Evolutionary conservation across 2,797 vertebrate species (phyloP).

Genomic region (Gambelia wislizenii): DNA sequence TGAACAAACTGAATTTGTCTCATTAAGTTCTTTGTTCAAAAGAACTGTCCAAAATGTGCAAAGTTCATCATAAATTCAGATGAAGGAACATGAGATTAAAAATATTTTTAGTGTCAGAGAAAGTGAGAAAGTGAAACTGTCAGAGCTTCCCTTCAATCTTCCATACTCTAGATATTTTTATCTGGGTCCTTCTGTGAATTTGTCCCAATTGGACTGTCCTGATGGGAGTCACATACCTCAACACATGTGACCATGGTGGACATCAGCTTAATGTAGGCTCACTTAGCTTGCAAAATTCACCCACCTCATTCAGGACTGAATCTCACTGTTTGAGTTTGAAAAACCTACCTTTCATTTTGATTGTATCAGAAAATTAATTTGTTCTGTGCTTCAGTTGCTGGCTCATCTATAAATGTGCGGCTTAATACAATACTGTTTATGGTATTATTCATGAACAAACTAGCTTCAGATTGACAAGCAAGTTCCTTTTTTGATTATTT

Average conservation of each 20-base stretch:
- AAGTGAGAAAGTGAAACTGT: neutral
- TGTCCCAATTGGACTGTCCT: neutral
- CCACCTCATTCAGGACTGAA: slow-evolving; percentile 1
- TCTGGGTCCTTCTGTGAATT: neutral
- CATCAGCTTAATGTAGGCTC: neutral
- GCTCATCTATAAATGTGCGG: slow-evolving; percentile 31
- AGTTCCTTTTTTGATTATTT: slow-evolving; percentile 31
- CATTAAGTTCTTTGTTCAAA: neutral
- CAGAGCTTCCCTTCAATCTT: neutral
- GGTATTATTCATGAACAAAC: slow-evolving; percentile 39
- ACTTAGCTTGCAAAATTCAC: neutral
- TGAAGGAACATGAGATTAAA: too few relatives aligned
- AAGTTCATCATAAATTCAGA: neutral
- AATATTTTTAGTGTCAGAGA: neutral
- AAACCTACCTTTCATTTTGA: slow-evolving; percentile 56
- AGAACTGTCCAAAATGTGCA: neutral
- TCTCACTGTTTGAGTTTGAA: slow-evolving; percentile 50
- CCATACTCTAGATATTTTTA: neutral
- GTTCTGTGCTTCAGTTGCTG: slow-evolving; percentile 31
- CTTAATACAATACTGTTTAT: slow-evolving; percentile 36
- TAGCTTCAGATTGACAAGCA: slow-evolving; percentile 29
- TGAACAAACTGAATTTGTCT: neutral
- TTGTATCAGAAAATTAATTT: slow-evolving; percentile 64
- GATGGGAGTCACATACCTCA: neutral
- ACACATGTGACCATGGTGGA: neutral